Base-by-base conservation (phyloP, 2,888 invertebrate genomes). In the Drosophila prolongata region DNA sequence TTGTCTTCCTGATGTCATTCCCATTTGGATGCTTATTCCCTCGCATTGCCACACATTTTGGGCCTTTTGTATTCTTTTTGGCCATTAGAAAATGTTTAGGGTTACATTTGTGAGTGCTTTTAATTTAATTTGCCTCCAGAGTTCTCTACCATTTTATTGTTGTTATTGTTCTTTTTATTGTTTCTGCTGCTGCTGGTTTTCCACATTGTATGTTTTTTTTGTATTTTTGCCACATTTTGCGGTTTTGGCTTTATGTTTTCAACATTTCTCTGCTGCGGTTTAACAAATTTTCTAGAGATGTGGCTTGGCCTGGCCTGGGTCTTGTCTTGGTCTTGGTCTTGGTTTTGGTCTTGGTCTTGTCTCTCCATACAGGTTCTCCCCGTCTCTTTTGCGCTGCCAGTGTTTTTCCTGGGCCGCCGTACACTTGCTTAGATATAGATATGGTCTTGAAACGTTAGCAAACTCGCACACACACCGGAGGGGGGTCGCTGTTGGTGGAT, bases 351-450 rank as follows among this genome's bases (percentile, higher is more conserved):
- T 55, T 55, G 68, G 84, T 72, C 78, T 81, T 79, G 82, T 80
- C 80, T 75, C 64, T 78, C 74, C 75, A 80, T 85, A 82, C 86
- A 76, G 86, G 82, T 85, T 85, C 78, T 73, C 49, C 30, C 52
- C 53, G 43, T 53, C 59, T 58, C 52, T 57, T 30, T 34, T 43
- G 43, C 19, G 43, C 19, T 43, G 43, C 11, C 43, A 19, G 52
- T 53, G 53, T 64, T 78, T 73, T 71, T 61, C 78, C 76, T 83
- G 71, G 57, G 76, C 68, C 65, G 55, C 47, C 77, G 75, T 80
- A 85, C 82, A 85, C 82, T 76, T 82, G 80, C 80, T 83, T 77
- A 80, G 83, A 85, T 82, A 85, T 80, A 85, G 86, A 83, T 83
- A 85, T 85, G 77, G 77, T 77, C 81, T 74, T 72, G 79, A 75